Evolutionary conservation across 1,140 invertebrate genomes (phyloP).

Genomic region (Sitobion miscanthi): DNA sequence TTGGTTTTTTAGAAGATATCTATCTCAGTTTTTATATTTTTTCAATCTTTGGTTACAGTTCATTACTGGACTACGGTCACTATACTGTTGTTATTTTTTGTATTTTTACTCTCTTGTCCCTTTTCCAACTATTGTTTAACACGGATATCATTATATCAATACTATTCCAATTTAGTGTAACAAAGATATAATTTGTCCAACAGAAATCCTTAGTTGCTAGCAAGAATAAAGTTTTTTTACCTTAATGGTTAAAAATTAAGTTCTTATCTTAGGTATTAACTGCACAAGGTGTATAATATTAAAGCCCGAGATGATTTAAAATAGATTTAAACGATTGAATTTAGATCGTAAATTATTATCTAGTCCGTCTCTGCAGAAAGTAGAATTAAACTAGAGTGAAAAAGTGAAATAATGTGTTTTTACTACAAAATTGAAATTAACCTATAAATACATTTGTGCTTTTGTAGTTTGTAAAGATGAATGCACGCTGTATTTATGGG

Average conservation of each 20-base stretch:
- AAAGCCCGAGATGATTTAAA: not conserved
- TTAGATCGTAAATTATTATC: not conserved
- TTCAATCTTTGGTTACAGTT: not conserved
- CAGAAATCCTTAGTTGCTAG: not conserved
- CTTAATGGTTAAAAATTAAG: not conserved
- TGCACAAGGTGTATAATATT: not conserved
- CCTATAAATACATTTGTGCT: not conserved
- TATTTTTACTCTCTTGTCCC: not conserved
- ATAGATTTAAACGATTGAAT: not conserved
- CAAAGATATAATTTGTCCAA: not conserved
- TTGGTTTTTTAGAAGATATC: not conserved
- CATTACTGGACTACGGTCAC: not conserved
- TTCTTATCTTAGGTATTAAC: not conserved
- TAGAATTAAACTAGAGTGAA: not conserved
- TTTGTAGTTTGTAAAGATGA: not conserved
- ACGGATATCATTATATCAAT: slow-evolving; percentile 5
- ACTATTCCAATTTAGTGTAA: not conserved
- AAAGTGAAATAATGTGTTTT: not conserved
- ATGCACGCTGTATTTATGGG: not conserved
- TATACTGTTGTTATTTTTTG: not conserved
- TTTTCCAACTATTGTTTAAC: not conserved
- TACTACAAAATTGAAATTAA: not conserved
- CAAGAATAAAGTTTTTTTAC: not conserved
- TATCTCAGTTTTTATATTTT: not conserved
- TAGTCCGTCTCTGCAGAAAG: not conserved